A percentile compares a stretch with the other conserved stretches of the same genome.
phyloP scores from a whole-genome alignment of 2,113 vertebrate species.

The Isurus oxyrinchus region DNA sequence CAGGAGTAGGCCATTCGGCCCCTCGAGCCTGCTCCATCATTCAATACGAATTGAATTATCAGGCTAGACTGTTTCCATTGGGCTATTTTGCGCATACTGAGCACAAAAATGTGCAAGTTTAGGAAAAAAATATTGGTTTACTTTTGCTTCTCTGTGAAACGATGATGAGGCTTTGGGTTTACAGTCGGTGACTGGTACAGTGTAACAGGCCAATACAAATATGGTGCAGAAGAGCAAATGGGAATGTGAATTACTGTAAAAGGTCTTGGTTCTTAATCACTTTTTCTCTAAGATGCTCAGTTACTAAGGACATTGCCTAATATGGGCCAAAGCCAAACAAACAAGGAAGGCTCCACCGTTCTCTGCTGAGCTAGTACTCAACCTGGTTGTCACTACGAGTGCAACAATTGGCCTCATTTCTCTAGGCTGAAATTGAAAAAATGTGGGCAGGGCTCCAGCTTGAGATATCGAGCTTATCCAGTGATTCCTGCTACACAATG shows the following conservation, averaged over 20 bases:
- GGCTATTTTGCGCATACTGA: neutral
- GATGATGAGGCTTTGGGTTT: neutral
- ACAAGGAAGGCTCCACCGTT: neutral
- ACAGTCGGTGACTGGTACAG: neutral
- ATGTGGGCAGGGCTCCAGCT: neutral
- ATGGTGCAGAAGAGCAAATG: neutral
- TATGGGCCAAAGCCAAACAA: neutral
- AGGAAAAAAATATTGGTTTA: neutral
- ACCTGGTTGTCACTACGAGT: neutral
- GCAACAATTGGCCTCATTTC: neutral
- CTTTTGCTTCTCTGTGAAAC: neutral
- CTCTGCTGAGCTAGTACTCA: neutral
- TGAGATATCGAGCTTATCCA: neutral
- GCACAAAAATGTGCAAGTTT: neutral
- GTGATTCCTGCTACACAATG: neutral
- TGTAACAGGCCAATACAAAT: neutral
- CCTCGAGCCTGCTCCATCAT: too few relatives aligned
- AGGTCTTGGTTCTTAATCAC: neutral
- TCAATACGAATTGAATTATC: too few relatives aligned
- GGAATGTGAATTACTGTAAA: neutral
- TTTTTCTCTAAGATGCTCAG: neutral
- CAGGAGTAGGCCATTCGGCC: too few relatives aligned
- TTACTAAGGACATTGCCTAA: neutral
- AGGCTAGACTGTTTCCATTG: neutral
- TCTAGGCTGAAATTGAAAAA: neutral